Evolutionary conservation across 2,888 invertebrate species (phyloP).

Genomic region (Ophonus ardosiacus): DNA sequence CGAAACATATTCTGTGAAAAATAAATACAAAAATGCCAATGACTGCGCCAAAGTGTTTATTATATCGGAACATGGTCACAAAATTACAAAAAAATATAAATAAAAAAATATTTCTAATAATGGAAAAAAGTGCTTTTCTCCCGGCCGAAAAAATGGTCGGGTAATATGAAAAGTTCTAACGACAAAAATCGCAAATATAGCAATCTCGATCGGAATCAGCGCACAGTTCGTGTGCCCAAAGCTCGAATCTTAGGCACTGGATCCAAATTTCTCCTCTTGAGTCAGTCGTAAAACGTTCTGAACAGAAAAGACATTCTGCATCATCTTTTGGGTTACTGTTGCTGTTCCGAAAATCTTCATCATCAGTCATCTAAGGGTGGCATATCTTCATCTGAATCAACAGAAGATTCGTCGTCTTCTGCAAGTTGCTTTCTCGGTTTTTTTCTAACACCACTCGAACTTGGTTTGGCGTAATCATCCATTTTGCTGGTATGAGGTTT

Average conservation of each 20-base stretch:
- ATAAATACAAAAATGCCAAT: conserved; percentile 52
- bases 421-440: too few species aligned
- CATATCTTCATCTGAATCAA: too few species aligned
- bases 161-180: conserved; percentile 8
- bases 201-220: conserved; percentile 54
- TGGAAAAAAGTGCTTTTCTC: conserved; percentile 44
- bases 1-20: conserved; percentile 35
- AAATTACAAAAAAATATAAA: conserved; percentile 33
- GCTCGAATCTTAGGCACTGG: conserved; percentile 61
- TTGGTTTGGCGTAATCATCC: too few species aligned
- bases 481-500: neutral
- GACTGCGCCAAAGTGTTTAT: conserved; percentile 44
- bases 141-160: conserved; percentile 50
- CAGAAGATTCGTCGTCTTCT: too few species aligned
- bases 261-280: conserved; percentile 62
- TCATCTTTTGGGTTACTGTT: conserved; percentile 50
- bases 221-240: conserved; percentile 63
- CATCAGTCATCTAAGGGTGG: neutral
- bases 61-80: conserved; percentile 34
- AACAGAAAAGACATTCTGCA: conserved; percentile 63
- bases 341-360: conserved; percentile 14
- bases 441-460: too few species aligned
- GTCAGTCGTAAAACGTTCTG: conserved; percentile 52
- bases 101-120: conserved; percentile 29
- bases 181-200: conserved; percentile 63